These are phyloP conservation scores for Tinamus guttatus DNA, from an alignment of 2,113 vertebrate species.

Conservation along the genomic window DNA sequence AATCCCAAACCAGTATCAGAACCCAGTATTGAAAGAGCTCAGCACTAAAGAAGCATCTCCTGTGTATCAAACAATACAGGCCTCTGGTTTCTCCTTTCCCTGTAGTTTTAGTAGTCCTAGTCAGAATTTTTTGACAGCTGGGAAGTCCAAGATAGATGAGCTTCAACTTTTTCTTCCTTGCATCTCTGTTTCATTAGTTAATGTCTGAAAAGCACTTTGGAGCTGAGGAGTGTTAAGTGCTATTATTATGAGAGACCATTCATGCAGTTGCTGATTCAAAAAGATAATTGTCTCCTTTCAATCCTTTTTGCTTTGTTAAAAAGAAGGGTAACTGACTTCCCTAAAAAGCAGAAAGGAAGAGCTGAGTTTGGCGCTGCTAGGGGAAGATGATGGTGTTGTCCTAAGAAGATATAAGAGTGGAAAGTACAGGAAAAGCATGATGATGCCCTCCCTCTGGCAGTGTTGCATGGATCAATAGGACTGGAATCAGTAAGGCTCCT, in stretches of 20 bases:
- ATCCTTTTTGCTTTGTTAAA: neutral
- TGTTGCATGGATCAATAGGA: neutral
- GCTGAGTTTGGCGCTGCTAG: neutral
- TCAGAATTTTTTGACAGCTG: neutral
- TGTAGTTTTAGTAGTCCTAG: neutral
- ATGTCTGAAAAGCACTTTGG: constrained; percentile 57
- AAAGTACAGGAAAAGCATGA: neutral
- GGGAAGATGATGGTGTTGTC: neutral
- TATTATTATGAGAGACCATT: constrained; percentile 62
- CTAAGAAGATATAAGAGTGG: neutral
- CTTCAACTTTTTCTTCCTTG: neutral
- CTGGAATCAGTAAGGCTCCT: neutral
- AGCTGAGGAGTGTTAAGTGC: constrained; percentile 55
- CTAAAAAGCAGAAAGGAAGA: neutral
- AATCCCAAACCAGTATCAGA: neutral
- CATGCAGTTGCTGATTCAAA: constrained; percentile 24
- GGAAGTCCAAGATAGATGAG: constrained; percentile 35
- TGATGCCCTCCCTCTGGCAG: neutral
- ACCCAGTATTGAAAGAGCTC: neutral
- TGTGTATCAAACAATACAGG: neutral
- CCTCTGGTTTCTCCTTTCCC: neutral
- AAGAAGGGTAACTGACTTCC: neutral
- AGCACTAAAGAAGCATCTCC: neutral
- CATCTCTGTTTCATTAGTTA: constrained; percentile 48
- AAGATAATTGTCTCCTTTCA: constrained; percentile 54